These are phyloP conservation scores for Carcharodon carcharias DNA, from an alignment of 2,797 vertebrate genomes.

Conservation along the genomic window DNA sequence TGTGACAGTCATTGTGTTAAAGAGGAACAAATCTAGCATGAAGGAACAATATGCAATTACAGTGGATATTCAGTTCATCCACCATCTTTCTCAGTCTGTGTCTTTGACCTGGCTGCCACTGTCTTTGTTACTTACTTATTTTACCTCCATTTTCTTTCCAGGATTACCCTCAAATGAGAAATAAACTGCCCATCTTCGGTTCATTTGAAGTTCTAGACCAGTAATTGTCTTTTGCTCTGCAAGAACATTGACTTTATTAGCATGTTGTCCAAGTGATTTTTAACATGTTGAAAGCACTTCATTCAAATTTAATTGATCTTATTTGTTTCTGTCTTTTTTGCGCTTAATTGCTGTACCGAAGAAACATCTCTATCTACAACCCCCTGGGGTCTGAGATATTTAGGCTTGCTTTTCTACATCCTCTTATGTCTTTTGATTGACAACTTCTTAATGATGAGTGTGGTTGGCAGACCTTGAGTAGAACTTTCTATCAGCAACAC, in stretches of 20 bases:
- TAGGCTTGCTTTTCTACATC: not conserved
- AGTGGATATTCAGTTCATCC: too few relatives aligned
- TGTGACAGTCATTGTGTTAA: not conserved
- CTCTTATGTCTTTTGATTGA: not conserved
- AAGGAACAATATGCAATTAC: not conserved
- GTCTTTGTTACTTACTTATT: not conserved
- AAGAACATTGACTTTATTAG: not conserved
- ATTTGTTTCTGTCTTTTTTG: not conserved
- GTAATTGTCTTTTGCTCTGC: not conserved
- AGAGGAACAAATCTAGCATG: not conserved
- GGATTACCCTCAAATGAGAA: not conserved
- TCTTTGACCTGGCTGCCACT: not conserved
- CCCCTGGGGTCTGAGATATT: not conserved
- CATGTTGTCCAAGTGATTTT: not conserved
- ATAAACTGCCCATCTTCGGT: not conserved
- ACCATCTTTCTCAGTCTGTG: not conserved
- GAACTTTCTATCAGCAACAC: not conserved
- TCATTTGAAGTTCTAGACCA: not conserved
- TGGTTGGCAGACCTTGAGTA: not conserved
- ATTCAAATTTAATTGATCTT: slow-evolving; percentile 22
- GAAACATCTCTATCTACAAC: not conserved
- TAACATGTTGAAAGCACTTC: not conserved
- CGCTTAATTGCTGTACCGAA: not conserved
- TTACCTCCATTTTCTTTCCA: not conserved
- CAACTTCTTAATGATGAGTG: not conserved